Conservation (phyloP, 2,888 invertebrate species). For the Anoncus sp. region DNA sequence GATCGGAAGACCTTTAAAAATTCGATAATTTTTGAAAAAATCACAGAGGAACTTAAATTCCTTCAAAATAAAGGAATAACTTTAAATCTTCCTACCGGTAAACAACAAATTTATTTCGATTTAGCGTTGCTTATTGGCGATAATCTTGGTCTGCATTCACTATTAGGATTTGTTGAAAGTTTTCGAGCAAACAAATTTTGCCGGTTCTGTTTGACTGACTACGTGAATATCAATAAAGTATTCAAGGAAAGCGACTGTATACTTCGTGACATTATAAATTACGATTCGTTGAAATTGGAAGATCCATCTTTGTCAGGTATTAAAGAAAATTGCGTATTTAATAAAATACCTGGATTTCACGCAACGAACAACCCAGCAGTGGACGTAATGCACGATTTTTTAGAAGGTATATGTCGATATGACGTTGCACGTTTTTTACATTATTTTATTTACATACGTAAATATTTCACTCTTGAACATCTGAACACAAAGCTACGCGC, state of each 20-base stretch:
- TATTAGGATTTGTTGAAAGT: slow-evolving; percentile 8
- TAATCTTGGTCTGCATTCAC: slow-evolving; percentile 8
- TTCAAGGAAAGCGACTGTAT: slow-evolving; percentile 9
- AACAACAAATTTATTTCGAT: slow-evolving; percentile 33
- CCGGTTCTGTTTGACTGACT: slow-evolving; percentile 8
- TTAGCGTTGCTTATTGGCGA: slow-evolving; percentile 18
- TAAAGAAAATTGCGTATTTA: slow-evolving; percentile 10
- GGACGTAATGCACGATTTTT: slow-evolving; percentile 51
- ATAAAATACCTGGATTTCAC: slow-evolving; percentile 31
- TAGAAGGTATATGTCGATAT: slow-evolving; percentile 52
- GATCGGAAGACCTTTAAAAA: slow-evolving; percentile 14
- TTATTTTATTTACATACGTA: slow-evolving; percentile 34
- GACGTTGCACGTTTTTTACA: slow-evolving; percentile 40
- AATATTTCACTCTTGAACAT: slow-evolving; percentile 53
- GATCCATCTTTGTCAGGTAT: not conserved
- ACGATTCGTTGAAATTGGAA: not conserved
- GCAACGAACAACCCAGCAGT: slow-evolving; percentile 41
- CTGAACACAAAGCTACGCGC: slow-evolving; percentile 28
- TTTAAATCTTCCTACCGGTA: not conserved
- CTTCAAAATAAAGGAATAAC: not conserved
- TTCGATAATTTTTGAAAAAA: slow-evolving; percentile 16
- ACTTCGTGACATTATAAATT: not conserved
- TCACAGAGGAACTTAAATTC: slow-evolving; percentile 10
- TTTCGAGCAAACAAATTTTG: slow-evolving; percentile 6
- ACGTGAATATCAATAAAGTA: slow-evolving; percentile 3